Percentiles rank a stretch among this genome's conserved stretches.
Conservation (phyloP, 2,888 invertebrate genomes). For the Erannis defoliaria region DNA sequence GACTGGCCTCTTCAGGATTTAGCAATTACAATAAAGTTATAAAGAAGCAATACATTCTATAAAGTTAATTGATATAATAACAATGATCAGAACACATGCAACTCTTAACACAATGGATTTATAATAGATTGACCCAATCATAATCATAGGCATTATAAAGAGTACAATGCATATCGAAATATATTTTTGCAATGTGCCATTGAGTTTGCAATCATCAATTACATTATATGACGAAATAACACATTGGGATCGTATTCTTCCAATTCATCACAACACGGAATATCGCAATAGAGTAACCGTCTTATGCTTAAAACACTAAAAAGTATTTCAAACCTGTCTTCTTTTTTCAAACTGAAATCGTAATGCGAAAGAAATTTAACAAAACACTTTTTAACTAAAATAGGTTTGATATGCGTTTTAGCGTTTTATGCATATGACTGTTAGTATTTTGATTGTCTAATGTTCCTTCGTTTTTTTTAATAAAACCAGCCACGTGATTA, state of each 20-base stretch:
- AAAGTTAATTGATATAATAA: slow-evolving; percentile 22
- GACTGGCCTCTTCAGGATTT: not conserved
- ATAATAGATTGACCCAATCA: slow-evolving; percentile 28
- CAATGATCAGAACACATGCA: slow-evolving; percentile 18
- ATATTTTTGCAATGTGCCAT: slow-evolving; percentile 28
- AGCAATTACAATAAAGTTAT: slow-evolving; percentile 6
- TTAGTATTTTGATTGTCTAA: too few species aligned
- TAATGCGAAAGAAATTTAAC: too few species aligned
- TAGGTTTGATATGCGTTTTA: too few species aligned
- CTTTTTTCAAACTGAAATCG: too few species aligned
- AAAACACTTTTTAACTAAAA: too few species aligned
- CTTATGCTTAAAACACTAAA: too few species aligned
- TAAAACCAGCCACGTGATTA: too few species aligned
- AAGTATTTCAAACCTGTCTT: too few species aligned
- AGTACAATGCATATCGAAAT: slow-evolving; percentile 30
- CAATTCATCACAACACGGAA: slow-evolving; percentile 5
- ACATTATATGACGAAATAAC: slow-evolving; percentile 10
- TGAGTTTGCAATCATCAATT: slow-evolving; percentile 16
- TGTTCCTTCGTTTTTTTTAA: too few species aligned
- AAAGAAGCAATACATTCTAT: slow-evolving; percentile 12
- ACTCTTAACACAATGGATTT: slow-evolving; percentile 27
- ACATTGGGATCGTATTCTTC: slow-evolving; percentile 1
- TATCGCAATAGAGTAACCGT: slow-evolving; percentile 8
- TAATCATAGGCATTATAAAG: slow-evolving; percentile 27
- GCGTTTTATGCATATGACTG: too few species aligned